Evolutionary conservation across 1,140 invertebrate genomes (phyloP).

Genomic region (Drosophila malerkotliana): DNA sequence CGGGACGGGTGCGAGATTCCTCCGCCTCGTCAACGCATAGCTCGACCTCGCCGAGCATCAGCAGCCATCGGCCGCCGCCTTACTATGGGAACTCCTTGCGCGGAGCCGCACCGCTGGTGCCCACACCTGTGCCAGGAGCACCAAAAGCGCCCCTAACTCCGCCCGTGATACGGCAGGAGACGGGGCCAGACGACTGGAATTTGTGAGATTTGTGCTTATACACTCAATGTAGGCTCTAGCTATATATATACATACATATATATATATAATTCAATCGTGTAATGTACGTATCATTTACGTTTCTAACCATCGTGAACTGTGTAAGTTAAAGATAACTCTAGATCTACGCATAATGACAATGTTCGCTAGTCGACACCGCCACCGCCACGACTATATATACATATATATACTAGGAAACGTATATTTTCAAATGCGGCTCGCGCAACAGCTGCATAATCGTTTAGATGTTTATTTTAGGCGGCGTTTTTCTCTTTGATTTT

Average conservation of each 20-base stretch:
- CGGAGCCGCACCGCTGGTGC: conserved; percentile 54
- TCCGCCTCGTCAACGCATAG: conserved; percentile 76
- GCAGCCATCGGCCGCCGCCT: conserved; percentile 49
- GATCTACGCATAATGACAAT: conserved; percentile 70
- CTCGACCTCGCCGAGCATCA: conserved; percentile 57
- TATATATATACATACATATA: conserved; percentile 21
- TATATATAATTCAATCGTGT: conserved; percentile 41
- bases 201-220: conserved; percentile 74
- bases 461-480: conserved; percentile 29
- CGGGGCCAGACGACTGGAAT: conserved; percentile 76
- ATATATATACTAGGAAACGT: conserved; percentile 40
- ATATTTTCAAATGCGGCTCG: conserved; percentile 50
- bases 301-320: conserved; percentile 56
- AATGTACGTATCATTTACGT: conserved; percentile 49
- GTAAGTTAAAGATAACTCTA: conserved; percentile 62
- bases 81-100: conserved; percentile 47
- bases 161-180: conserved; percentile 64
- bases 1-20: conserved; percentile 58
- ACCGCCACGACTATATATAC: conserved; percentile 40
- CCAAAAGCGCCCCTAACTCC: conserved; percentile 56
- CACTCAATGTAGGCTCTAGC: conserved; percentile 58
- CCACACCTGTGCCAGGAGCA: conserved; percentile 68
- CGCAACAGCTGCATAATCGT: conserved; percentile 44
- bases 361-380: conserved; percentile 58
- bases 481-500: conserved; percentile 34